A percentile compares a stretch with the other conserved stretches of the same genome.
Conservation (phyloP, 1,140 invertebrate genomes). For the Tetragnatha versicolor region DNA sequence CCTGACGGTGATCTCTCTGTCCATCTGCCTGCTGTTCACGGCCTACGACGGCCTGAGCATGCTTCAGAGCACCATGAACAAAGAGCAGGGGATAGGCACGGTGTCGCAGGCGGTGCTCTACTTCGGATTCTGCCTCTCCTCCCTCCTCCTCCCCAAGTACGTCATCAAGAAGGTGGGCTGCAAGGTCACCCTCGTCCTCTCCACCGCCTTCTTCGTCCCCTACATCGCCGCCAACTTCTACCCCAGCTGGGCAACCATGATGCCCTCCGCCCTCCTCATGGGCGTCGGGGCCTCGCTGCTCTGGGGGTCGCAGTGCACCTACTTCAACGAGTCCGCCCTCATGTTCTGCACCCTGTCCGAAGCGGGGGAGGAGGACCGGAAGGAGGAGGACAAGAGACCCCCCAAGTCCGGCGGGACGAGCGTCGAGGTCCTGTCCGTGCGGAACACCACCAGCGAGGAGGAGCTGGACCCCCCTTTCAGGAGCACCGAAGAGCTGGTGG, state of each 20-base stretch:
- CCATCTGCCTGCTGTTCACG: slow-evolving; percentile 92
- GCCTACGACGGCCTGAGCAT: slow-evolving; percentile 81
- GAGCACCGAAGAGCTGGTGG: background rate
- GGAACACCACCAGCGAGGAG: background rate
- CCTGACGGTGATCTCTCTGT: slow-evolving; percentile 80
- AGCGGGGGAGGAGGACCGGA: background rate
- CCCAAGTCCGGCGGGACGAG: background rate
- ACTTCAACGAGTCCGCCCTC: slow-evolving; percentile 16
- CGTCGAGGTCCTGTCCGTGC: background rate
- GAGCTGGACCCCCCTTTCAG: background rate
- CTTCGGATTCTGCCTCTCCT: background rate
- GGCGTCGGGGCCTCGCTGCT: slow-evolving; percentile 11
- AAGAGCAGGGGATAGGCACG: background rate
- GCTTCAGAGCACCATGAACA: slow-evolving; percentile 30
- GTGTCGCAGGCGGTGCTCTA: background rate
- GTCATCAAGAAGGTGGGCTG: slow-evolving; percentile 29
- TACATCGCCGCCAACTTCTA: slow-evolving; percentile 30
- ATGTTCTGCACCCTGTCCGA: background rate
- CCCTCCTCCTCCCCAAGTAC: slow-evolving; percentile 7
- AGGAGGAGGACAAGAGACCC: background rate
- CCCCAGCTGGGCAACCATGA: slow-evolving; percentile 1
- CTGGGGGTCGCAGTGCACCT: slow-evolving; percentile 33
- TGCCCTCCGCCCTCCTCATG: slow-evolving; percentile 1
- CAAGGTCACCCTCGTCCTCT: slow-evolving; percentile 1
- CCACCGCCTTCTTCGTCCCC: background rate